Conservation (phyloP, 2,797 vertebrate genomes). For the Pygocentrus nattereri region DNA sequence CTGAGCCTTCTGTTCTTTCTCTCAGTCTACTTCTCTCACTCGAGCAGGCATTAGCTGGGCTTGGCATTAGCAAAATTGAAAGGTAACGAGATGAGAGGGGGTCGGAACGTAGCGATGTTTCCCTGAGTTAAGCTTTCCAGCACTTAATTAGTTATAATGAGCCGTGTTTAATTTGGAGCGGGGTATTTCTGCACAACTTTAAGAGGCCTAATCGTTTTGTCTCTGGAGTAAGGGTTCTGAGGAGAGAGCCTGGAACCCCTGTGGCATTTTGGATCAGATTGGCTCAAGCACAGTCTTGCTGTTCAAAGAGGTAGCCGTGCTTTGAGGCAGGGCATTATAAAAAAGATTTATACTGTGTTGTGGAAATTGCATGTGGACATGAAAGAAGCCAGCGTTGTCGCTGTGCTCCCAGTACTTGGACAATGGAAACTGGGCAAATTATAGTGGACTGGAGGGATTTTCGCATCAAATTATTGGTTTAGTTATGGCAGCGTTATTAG, state of each 20-base stretch:
- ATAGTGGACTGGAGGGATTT: neutral
- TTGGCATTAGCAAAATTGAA: slow-evolving; percentile 46
- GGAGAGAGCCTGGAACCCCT: neutral
- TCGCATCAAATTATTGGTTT: neutral
- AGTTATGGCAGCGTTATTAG: slow-evolving; percentile 14
- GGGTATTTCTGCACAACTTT: slow-evolving; percentile 44
- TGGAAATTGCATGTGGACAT: slow-evolving; percentile 14
- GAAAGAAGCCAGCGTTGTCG: slow-evolving; percentile 5
- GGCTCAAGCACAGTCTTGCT: slow-evolving; percentile 23
- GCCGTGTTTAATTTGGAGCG: slow-evolving; percentile 53
- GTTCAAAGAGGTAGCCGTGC: slow-evolving; percentile 41
- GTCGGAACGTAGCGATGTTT: slow-evolving; percentile 52
- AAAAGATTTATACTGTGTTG: neutral
- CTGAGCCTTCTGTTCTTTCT: neutral
- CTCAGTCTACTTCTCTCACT: slow-evolving; percentile 9
- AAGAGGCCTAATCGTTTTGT: slow-evolving; percentile 43
- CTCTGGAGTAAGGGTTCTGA: slow-evolving; percentile 36
- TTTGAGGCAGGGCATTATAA: slow-evolving; percentile 16
- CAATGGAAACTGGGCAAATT: slow-evolving; percentile 19
- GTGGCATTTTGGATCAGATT: slow-evolving; percentile 32
- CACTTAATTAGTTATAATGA: slow-evolving; percentile 55
- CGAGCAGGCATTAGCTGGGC: slow-evolving; percentile 23
- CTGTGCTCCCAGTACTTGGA: slow-evolving; percentile 11
- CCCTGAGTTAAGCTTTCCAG: slow-evolving; percentile 52
- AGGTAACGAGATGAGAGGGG: slow-evolving; percentile 55